Base-by-base conservation (phyloP, 2,113 vertebrate species). In the Tapirus terrestris region DNA sequence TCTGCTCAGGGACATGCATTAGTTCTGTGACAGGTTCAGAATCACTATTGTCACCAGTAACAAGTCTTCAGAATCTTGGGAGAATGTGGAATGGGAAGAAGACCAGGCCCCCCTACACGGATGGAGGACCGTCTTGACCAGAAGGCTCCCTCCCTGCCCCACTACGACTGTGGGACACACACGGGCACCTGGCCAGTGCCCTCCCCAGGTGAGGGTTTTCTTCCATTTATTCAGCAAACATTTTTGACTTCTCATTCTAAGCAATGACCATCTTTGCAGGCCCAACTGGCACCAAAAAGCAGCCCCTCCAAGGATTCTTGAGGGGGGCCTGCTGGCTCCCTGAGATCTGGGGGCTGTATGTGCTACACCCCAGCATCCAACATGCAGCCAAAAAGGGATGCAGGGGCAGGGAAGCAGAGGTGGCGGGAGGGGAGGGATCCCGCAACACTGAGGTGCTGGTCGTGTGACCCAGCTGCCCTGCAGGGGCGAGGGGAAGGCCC, bases 101-200 rank as follows among this genome's bases (percentile, higher is more conserved):
- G 51, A 53, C 51, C 51, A 53, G 51, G 13, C 51, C 14, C 51
- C 14, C 14, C 51, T 4, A 3, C 4, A 16, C 2, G 51, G 51
- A 53, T 16, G 13, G 51, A 53, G 51, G 51, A 53, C 14, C 12
- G 14, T 53, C 14, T 53, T 9, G 14, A 4, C 51, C 51, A 53
- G 51, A 53, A 53, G 51, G 2, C 13, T 13, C 51, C 51, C 51
- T 53, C 51, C 51, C 51, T 53, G 51, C 51, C 51, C 51, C 14
- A 13, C 51, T 13, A 12, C 16, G 29, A 20, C 2, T 0, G 12
- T 0, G 39, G 43, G 48, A 5, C 17, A 0, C 0, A 5, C 17
- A 0, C 0, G 0, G 23, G 29, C 3, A 17, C 16, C 18, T 1
- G 10, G 76, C 27, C 14, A 0, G 33, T 0, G 1, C 5, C 45